phyloP scores from a whole-genome alignment of 64 coral and sea anemone genomes.

The Montipora foliosa region DNA sequence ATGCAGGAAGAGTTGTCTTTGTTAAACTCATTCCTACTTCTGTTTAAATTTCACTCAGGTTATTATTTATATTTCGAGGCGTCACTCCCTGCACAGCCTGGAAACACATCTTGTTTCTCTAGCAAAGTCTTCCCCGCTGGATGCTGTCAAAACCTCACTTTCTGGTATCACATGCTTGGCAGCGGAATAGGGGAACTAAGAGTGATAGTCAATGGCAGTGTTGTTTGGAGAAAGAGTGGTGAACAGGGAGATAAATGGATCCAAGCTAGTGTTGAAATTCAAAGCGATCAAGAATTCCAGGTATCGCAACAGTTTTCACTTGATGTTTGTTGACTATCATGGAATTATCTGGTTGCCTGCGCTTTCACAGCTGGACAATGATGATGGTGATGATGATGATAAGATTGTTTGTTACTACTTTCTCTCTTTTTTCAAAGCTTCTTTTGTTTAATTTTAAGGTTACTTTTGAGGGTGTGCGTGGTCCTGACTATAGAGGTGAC shows the following conservation, averaged over 20 bases:
- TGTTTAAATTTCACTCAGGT: not conserved
- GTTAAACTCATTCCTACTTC: not conserved
- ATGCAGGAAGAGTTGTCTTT: too few relatives aligned
- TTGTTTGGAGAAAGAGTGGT: constrained; percentile 17
- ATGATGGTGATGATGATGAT: not conserved
- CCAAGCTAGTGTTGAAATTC: constrained; percentile 9
- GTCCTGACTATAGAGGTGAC: not conserved
- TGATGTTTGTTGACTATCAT: too few relatives aligned
- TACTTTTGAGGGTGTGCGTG: constrained; percentile 21
- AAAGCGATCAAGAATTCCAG: not conserved
- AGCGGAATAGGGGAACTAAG: not conserved
- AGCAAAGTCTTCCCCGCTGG: not conserved
- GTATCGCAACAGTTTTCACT: not conserved
- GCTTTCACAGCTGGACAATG: not conserved
- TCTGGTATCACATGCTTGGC: constrained; percentile 48
- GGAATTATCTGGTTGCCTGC: not conserved
- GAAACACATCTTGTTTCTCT: not conserved
- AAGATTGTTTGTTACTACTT: not conserved
- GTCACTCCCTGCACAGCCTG: not conserved
- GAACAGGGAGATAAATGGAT: constrained; percentile 43
- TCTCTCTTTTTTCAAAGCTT: not conserved
- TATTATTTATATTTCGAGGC: constrained; percentile 56
- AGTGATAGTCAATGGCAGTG: not conserved
- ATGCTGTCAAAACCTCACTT: not conserved
- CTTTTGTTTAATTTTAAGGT: not conserved